Conservation (phyloP, 2,797 vertebrate species). For the Glossophaga mutica region DNA sequence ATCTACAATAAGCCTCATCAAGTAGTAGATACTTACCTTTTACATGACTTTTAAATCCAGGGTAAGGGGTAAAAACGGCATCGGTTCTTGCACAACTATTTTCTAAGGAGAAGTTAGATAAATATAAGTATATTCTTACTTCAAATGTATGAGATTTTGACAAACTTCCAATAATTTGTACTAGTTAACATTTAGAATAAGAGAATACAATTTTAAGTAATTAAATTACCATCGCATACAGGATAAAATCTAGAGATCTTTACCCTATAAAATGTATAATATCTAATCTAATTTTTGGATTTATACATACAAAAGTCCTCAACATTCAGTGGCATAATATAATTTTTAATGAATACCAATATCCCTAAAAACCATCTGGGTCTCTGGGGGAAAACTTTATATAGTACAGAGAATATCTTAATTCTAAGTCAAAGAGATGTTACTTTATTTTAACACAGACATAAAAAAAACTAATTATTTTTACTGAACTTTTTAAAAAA, state of each 20-base stretch:
- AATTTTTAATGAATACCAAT: conserved; percentile 44
- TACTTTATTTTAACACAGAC: conserved; percentile 3
- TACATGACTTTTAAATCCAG: conserved; percentile 98
- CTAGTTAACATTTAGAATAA: conserved; percentile 3
- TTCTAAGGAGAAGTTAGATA: conserved; percentile 83
- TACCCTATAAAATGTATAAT: not conserved
- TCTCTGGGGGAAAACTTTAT: conserved; percentile 1
- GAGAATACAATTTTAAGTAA: conserved; percentile 27
- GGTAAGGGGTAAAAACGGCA: conserved; percentile 96
- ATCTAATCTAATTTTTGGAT: conserved; percentile 49
- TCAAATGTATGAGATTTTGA: conserved; percentile 30
- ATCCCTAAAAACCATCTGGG: not conserved
- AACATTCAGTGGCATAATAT: not conserved
- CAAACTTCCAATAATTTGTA: conserved; percentile 25
- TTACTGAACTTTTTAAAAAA: not conserved
- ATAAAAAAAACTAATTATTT: conserved; percentile 7
- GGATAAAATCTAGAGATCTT: not conserved
- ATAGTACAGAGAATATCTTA: not conserved
- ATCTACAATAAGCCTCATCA: not conserved
- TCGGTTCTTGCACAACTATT: conserved; percentile 99
- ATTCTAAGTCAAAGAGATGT: not conserved
- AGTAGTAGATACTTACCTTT: conserved; percentile 86
- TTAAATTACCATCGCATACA: conserved; percentile 4
- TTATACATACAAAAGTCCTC: conserved; percentile 15
- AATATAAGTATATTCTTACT: conserved; percentile 34